Evolutionary conservation across 2,113 vertebrate species (phyloP).

Genomic region (Dasyurus viverrinus): DNA sequence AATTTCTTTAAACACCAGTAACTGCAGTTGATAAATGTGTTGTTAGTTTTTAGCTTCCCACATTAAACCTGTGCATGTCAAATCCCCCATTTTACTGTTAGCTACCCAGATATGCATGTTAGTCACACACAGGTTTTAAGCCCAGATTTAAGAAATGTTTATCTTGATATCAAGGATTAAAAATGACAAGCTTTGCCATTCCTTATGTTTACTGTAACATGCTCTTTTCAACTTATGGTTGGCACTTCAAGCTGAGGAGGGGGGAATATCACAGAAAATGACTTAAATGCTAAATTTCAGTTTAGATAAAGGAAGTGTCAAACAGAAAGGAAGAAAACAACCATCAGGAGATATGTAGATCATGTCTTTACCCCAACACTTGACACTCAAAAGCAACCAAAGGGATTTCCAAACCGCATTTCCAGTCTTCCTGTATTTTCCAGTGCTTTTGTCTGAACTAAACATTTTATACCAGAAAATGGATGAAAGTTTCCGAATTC

Average conservation of each 20-base stretch:
- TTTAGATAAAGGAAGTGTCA: constrained; percentile 2
- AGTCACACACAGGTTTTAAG: background rate
- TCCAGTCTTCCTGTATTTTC: background rate
- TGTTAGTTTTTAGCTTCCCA: background rate
- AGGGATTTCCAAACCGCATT: background rate
- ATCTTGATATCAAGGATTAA: constrained; percentile 10
- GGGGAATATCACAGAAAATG: background rate
- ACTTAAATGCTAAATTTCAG: constrained; percentile 30
- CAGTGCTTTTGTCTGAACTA: constrained; percentile 33
- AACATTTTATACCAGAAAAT: background rate
- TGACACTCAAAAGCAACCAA: constrained; percentile 27
- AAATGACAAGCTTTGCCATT: background rate
- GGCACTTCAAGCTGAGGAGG: background rate
- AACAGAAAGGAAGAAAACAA: constrained; percentile 7
- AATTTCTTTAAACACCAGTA: background rate
- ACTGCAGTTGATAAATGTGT: background rate
- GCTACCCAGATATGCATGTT: background rate
- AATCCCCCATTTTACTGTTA: background rate
- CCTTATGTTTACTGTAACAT: constrained; percentile 3
- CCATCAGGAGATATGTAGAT: background rate
- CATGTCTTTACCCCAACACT: background rate
- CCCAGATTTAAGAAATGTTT: background rate
- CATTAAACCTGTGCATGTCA: background rate
- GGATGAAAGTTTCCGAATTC: constrained; percentile 16
- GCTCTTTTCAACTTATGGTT: constrained; percentile 22